Conservation (phyloP, 2,797 vertebrate species). For the Poecilia picta region DNA sequence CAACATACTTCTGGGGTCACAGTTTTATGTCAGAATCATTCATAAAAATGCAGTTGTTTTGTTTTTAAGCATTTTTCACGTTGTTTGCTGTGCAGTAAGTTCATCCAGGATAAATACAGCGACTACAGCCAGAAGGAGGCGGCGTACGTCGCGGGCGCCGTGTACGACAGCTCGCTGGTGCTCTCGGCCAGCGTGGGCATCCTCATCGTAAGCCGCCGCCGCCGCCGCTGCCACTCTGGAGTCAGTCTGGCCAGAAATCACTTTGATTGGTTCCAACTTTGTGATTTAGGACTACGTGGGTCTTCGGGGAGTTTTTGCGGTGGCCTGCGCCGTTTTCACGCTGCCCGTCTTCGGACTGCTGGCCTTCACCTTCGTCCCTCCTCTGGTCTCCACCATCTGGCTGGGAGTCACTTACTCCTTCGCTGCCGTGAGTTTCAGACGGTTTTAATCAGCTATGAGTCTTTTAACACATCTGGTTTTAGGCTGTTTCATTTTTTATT, state of each 20-base stretch:
- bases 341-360: slow-evolving; percentile 84
- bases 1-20: too few relatives aligned
- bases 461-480: background rate
- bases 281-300: slow-evolving; percentile 78
- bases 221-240: too few relatives aligned
- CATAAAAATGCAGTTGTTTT: background rate
- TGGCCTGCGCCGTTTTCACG: slow-evolving; percentile 78
- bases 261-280: background rate
- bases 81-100: slow-evolving; percentile 77
- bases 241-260: background rate
- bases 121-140: slow-evolving; percentile 85
- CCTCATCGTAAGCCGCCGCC: slow-evolving; percentile 79
- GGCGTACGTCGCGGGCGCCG: slow-evolving; percentile 81
- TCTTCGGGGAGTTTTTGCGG: slow-evolving; percentile 81
- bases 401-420: slow-evolving; percentile 87
- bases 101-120: slow-evolving; percentile 88
- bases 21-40: background rate
- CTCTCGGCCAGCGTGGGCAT: slow-evolving; percentile 83
- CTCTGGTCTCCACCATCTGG: slow-evolving; percentile 83
- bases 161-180: slow-evolving; percentile 84
- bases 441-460: background rate
- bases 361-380: slow-evolving; percentile 85
- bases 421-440: slow-evolving; percentile 75
- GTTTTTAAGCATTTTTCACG: background rate
- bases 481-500: background rate